Conservation (phyloP, 2,888 invertebrate species). For the Athripsodes cinereus region DNA sequence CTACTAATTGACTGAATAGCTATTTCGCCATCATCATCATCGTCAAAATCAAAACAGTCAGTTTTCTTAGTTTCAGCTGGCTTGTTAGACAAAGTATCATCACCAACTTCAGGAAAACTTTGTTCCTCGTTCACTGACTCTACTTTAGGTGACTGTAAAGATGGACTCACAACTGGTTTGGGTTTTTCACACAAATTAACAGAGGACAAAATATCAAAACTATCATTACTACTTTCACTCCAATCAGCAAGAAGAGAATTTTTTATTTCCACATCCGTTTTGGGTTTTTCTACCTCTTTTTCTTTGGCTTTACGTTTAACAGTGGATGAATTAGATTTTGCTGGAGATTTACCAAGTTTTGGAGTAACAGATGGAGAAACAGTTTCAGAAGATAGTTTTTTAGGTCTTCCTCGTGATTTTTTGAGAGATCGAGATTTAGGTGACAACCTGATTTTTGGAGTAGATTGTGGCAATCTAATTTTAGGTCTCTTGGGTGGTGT, state of each 20-base stretch:
- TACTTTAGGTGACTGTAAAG: neutral
- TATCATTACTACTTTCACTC: conserved; percentile 58
- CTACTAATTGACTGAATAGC: conserved; percentile 49
- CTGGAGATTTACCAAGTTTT: neutral
- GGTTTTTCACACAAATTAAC: conserved; percentile 29
- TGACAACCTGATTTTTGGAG: neutral
- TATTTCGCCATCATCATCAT: conserved; percentile 46
- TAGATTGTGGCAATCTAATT: conserved; percentile 23
- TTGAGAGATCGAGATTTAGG: neutral
- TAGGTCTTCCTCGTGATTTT: conserved; percentile 17
- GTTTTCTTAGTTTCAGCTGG: neutral
- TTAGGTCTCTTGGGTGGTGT: conserved; percentile 33
- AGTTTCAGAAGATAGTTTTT: conserved; percentile 12
- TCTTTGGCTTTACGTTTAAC: conserved; percentile 38
- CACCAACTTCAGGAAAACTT: neutral
- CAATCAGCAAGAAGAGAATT: conserved; percentile 70
- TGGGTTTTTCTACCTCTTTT: conserved; percentile 45
- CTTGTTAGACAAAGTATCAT: neutral
- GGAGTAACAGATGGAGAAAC: neutral
- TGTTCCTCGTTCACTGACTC: conserved; percentile 4
- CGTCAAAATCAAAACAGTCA: conserved; percentile 52
- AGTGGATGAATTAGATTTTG: conserved; percentile 25
- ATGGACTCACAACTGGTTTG: conserved; percentile 8
- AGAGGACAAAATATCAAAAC: conserved; percentile 30
- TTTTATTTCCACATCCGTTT: conserved; percentile 59